These are phyloP conservation scores for Menura novaehollandiae DNA, from an alignment of 2,113 vertebrate genomes.

Conservation along the genomic window DNA sequence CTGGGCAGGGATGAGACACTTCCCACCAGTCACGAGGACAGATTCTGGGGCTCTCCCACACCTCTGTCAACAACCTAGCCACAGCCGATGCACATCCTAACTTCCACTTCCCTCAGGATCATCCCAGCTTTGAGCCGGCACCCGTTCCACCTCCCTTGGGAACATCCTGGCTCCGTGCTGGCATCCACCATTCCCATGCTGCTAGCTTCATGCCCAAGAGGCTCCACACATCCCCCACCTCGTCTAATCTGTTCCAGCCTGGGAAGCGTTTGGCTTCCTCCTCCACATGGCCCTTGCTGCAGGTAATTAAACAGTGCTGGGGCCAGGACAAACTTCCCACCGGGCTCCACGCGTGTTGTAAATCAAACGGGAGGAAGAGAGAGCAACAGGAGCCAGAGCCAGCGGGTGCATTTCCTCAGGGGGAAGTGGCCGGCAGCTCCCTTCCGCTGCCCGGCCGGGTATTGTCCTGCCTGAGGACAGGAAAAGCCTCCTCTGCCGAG, in stretches of 20 bases:
- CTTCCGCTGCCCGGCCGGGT: neutral
- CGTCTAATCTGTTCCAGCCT: accelerated
- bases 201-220: neutral
- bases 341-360: accelerated
- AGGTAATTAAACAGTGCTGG: neutral
- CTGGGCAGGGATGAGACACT: neutral
- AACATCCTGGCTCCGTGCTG: neutral
- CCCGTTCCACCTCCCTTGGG: neutral
- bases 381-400: neutral
- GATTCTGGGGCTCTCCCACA: neutral
- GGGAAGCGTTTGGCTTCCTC: neutral
- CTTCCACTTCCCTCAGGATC: neutral
- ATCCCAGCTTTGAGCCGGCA: accelerated
- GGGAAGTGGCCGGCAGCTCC: conserved; percentile 47
- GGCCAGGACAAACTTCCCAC: neutral
- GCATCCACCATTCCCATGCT: neutral
- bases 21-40: accelerated
- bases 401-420: neutral
- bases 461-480: conserved; percentile 49
- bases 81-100: neutral
- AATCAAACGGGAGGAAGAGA: conserved; percentile 25
- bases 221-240: neutral
- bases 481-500: neutral
- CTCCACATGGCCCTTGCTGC: neutral
- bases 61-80: neutral